Evolutionary conservation across 2,888 invertebrate species (phyloP), one percentile per base, ranked within the genome.

Genomic region (Tiliacea aurago): DNA sequence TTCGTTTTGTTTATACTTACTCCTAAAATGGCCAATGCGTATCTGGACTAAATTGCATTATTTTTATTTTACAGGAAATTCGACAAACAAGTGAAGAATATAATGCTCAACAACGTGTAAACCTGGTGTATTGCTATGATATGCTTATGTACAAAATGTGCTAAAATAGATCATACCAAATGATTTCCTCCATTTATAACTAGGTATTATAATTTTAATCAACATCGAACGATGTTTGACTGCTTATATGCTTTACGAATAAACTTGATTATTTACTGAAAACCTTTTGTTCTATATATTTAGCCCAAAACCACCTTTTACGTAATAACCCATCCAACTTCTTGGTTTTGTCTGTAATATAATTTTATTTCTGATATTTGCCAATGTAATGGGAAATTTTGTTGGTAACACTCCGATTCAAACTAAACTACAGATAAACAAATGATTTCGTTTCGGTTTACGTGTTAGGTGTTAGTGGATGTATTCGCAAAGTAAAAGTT

Each of bases 31-130:
- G 0, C 28, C 33, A 43, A 4, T 33, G 20, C 13, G 20, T 7
- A 43, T 23, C 37, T 18, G 4, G 2, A 33, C 5, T 37, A 15
- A n/a, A 51, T 5, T 33, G 6, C 0, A 20, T 55, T 37, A 7
- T 47, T 62, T 63, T 84, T 86, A 75, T 86, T 78, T 97, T 96
- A 74, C 94, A 98, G 98, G 84, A 97, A 97, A 89, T 98, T 98
- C 87, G 97, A 97, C 91, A 97, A 97, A 84, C 97, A 97, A 88
- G 97, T 98, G 5, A 97, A 97, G 88, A 97, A 96, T 89, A 96
- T 98, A 64, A 94, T 96, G 95, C 83, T 95, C 73, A 96, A 96
- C 81, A 96, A 96, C 81, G 95, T 96, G 53, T 96, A 87, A 85
- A 56, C 20, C 10, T 49, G 15, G 0, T 33, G 18, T 43, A 20